phyloP scores from a whole-genome alignment of 2,888 invertebrate species.

The Bimastos eiseni region DNA sequence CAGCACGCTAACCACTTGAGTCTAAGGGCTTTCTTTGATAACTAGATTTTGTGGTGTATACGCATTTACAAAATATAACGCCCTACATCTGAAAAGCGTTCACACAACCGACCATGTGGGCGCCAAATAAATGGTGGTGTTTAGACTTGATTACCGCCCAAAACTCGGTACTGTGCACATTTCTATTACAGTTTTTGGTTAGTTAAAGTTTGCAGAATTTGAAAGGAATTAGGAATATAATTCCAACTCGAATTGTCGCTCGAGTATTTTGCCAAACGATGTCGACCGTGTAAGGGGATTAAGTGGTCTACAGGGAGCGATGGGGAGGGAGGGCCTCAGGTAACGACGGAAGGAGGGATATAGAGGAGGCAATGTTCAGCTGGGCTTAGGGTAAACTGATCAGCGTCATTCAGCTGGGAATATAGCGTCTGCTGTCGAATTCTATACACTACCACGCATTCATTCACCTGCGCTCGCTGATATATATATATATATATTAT shows the following conservation, averaged over 20 bases:
- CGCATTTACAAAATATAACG: too few relatives aligned
- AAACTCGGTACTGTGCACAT: background rate
- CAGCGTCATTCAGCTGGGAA: background rate
- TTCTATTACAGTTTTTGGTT: too few relatives aligned
- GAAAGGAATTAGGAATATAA: too few relatives aligned
- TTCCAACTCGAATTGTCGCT: too few relatives aligned
- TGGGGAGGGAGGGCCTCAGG: background rate
- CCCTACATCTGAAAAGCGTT: background rate
- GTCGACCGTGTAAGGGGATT: background rate
- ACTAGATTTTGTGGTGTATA: too few relatives aligned
- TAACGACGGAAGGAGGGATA: background rate
- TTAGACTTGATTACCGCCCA: background rate
- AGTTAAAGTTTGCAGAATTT: too few relatives aligned
- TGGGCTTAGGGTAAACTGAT: background rate
- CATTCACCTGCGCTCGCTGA: background rate
- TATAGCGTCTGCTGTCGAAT: background rate
- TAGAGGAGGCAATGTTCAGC: background rate
- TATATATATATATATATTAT: constrained; percentile 8
- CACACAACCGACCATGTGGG: background rate
- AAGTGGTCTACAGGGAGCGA: background rate
- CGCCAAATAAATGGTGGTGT: background rate
- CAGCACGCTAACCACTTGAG: too few relatives aligned
- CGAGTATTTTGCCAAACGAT: too few relatives aligned
- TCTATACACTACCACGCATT: background rate
- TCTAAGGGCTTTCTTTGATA: too few relatives aligned